These are phyloP conservation scores for Eilema depressum DNA, from an alignment of 2,888 invertebrate species.

Conservation along the genomic window DNA sequence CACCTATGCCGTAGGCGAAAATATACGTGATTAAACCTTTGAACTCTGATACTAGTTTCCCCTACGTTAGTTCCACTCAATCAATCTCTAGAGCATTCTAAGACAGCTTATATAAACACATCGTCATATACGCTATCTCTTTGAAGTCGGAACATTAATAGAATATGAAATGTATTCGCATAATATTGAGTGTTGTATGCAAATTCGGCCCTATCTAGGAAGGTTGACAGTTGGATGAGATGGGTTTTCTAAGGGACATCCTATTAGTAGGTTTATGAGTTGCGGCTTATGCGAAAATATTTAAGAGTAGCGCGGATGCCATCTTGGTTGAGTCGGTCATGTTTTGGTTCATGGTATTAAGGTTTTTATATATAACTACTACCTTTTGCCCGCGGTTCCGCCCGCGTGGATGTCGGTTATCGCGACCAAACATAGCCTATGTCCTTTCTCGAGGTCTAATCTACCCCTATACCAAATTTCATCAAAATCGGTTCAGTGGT, in stretches of 20 bases:
- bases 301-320: conserved; percentile 27
- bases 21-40: conserved; percentile 17
- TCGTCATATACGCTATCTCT: conserved; percentile 21
- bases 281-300: conserved; percentile 41
- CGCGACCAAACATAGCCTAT: too few species aligned
- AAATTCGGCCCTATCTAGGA: conserved; percentile 56
- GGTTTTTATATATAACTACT: too few species aligned
- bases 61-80: conserved; percentile 7
- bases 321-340: conserved; percentile 8
- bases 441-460: too few species aligned
- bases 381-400: too few species aligned
- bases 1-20: conserved; percentile 1
- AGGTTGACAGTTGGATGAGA: conserved; percentile 47
- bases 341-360: not conserved
- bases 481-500: too few species aligned
- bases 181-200: conserved; percentile 57
- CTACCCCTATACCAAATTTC: too few species aligned
- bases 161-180: conserved; percentile 59
- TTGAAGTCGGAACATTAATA: conserved; percentile 57
- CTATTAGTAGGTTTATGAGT: conserved; percentile 39
- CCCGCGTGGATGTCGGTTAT: too few species aligned
- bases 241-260: conserved; percentile 44
- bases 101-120: conserved; percentile 14
- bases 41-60: conserved; percentile 6
- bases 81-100: conserved; percentile 4